Conservation (phyloP, 2,888 invertebrate species). For the Diploptera punctata region DNA sequence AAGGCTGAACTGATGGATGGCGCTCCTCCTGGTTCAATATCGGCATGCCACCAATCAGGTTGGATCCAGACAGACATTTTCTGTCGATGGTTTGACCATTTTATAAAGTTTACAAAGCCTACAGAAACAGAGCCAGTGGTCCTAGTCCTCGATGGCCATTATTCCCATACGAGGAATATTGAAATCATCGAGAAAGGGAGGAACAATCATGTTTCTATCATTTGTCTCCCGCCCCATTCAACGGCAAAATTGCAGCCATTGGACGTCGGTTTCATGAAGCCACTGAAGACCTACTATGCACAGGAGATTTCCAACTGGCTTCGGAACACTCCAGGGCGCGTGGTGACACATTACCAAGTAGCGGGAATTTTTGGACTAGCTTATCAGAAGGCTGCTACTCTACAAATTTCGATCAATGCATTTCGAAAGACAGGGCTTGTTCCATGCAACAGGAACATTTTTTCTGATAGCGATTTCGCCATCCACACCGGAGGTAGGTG, state of each 20-base stretch:
- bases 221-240: slow-evolving; percentile 31
- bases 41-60: slow-evolving; percentile 48
- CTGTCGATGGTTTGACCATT: slow-evolving; percentile 36
- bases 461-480: too few species aligned
- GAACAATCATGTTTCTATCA: too few species aligned
- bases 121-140: slow-evolving; percentile 43
- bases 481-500: too few species aligned
- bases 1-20: slow-evolving; percentile 48
- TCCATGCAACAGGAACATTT: too few species aligned
- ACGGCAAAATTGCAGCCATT: slow-evolving; percentile 10
- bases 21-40: too few species aligned
- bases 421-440: too few species aligned
- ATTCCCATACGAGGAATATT: slow-evolving; percentile 44
- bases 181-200: too few species aligned
- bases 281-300: too few species aligned
- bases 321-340: too few species aligned
- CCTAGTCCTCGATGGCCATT: slow-evolving; percentile 46
- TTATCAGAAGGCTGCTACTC: not conserved
- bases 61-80: slow-evolving; percentile 39
- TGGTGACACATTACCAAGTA: not conserved
- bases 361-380: not conserved
- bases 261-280: too few species aligned
- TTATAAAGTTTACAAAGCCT: slow-evolving; percentile 38
- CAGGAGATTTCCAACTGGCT: too few species aligned
- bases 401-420: too few species aligned